Percentiles rank a stretch among this genome's conserved stretches.
Conservation (phyloP, 1,140 invertebrate species). For the Araneus ventricosus region DNA sequence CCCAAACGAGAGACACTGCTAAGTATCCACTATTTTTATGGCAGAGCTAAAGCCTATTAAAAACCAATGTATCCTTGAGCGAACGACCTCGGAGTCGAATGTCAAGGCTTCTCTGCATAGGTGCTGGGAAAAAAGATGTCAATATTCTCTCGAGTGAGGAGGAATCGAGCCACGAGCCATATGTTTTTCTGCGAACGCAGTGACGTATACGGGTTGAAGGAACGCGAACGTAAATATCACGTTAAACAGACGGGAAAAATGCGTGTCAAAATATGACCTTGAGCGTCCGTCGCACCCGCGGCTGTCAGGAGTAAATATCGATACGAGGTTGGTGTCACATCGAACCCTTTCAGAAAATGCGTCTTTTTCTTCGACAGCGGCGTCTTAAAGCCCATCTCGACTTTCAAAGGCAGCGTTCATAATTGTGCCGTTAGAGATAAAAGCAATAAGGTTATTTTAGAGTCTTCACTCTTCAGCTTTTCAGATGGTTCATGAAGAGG, state of each 20-base stretch:
- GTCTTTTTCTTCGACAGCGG: neutral
- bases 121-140: conserved; percentile 13
- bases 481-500: too few species aligned
- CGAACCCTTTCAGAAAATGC: neutral
- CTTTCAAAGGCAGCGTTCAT: neutral
- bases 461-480: too few species aligned
- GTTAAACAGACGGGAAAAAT: conserved; percentile 1
- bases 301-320: neutral
- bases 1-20: neutral
- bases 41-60: neutral
- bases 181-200: neutral
- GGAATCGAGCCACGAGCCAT: neutral
- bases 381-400: neutral
- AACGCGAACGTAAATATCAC: conserved; percentile 45
- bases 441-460: neutral
- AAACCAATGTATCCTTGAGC: neutral
- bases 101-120: neutral
- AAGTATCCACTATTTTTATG: neutral
- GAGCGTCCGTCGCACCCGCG: neutral
- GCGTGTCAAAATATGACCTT: conserved; percentile 41
- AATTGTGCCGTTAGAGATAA: neutral
- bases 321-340: neutral
- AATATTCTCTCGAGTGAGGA: neutral
- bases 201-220: conserved; percentile 23
- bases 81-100: neutral